Evolutionary conservation across 2,888 invertebrate species (phyloP), one percentile per base, ranked within the genome.

Genomic region (Busseola fusca): DNA sequence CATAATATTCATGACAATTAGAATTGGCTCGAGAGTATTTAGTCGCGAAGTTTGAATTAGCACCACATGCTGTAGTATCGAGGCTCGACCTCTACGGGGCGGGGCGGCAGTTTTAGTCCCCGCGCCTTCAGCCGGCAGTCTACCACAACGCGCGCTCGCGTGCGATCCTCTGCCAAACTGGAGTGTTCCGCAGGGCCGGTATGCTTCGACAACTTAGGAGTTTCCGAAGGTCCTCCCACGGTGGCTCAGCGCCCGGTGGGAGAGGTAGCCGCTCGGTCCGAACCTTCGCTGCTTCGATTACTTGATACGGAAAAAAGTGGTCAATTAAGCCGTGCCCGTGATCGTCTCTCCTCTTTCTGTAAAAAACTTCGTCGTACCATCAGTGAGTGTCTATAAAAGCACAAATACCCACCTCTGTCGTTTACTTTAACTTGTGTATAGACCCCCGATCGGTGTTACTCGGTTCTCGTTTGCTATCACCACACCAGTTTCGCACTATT

Each of bases 201-300:
- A 94, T 95, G 96, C 88, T 91, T 96, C 94, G 96, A 95, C 92
- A 95, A 92, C 88, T 91, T 95, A 88, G 93, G 92, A 87, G 93
- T 92, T 84, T 91, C 95, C 91, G 94, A 93, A 74, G 92, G 92
- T 74, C 87, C 90, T 74, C 80, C 89, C 80, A 86, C 91, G 84
- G 79, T 84, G 86, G 91, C 90, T 76, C 87, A 93, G 69, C 94
- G 93, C 83, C 93, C 95, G 87, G 93, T 93, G 74, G 93, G 93
- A 85, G 93, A 93, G 76, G 90, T 94, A 78, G 85, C 89, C 78
- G 92, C 89, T 70, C 92, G 94, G 73, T 95, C 95, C 80, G 95
- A 95, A 88, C 94, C 95, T 68, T 93, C 94, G 48, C 89, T 95
- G 74, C 90, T 93, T 78, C 92, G 93, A 74, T 90, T 95, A 90